Base-by-base conservation (phyloP, 2,113 vertebrate genomes). In the Accipiter cooperii region DNA sequence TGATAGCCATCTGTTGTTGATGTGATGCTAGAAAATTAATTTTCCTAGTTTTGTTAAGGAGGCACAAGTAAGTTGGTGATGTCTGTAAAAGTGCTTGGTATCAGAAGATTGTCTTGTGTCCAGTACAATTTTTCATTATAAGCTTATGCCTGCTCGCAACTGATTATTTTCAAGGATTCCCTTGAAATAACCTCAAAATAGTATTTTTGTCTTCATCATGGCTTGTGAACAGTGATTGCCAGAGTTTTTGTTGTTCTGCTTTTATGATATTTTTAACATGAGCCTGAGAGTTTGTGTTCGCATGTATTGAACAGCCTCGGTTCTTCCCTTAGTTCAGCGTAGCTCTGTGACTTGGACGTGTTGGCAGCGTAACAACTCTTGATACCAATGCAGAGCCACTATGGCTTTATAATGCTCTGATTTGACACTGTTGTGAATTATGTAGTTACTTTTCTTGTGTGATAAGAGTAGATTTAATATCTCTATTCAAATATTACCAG, bases 391-490 rank as follows among this genome's bases (percentile, higher is more conserved):
- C 49, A 52, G 44, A 55, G 17, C 25, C 11, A 4, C 77, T 57
- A 4, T 0, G 0, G 38, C 44, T 74, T 69, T 58, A 75, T 60
- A 55, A n/a, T 55, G 61, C 13, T 64, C 55, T 71, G 79, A 47
- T 92, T 80, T 93, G 75, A 31, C 13, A 2, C 29, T 16, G 51
- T 51, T 76, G 17, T 63, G 70, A 90, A 38, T 71, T 17, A 29
- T 13, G 52, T 21, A 21, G 46, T 46, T 73, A 17, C 18, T 93
- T 91, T 86, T 80, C 49, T 75, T 47, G 8, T 16, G 12, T 44
- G 84, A 83, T 94, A 97, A 88, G 78, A n/a, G 33, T 8, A 71
- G 82, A 68, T 96, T 93, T 63, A 75, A 87, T 90, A 79, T 93
- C 90, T 31, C 44, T 86, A 4, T 57, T 47, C 58, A 96, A 87